Base-by-base conservation (phyloP, 92 coral and sea anemone species). In the Galaxea fascicularis region DNA sequence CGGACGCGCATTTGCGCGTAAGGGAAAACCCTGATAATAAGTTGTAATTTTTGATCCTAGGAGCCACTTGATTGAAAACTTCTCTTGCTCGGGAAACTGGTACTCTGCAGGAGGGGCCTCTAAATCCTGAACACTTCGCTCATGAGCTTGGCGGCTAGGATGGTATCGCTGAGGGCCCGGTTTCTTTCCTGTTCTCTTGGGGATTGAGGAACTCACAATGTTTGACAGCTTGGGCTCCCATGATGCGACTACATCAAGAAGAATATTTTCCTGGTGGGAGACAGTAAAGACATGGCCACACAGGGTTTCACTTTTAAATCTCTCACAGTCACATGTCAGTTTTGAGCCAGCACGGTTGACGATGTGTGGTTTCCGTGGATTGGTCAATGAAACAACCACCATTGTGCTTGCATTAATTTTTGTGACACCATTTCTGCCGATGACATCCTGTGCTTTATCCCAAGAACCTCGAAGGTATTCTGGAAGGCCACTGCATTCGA, bases 281-380 rank as follows among this genome's bases (percentile, higher is more conserved):
- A n/a, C n/a, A 31, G 91, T 70, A 80, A 87, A 21, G 22, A 69
- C 83, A 76, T 89, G 89, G 53, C 73, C 80, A 90, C 78, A 35
- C 58, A 78, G 82, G 59, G 77, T 74, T 65, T 86, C 78, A 31
- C 65, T 78, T 52, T 80, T 79, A 71, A 90, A 86, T 20, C 90
- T 59, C 74, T 79, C n/a, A n/a, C n/a, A n/a, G n/a, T n/a, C n/a
- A n/a, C n/a, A n/a, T n/a, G n/a, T n/a, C 74, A 74, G 35, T 29
- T 70, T 80, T 27, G 75, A 84, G 26, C 82, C 41, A 56, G 26
- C 51, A 60, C 6, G 30, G 67, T 60, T 73, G 60, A 87, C 85
- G 3, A 82, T 64, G 68, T 90, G 94, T 17, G 91, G 94, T 41
- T 76, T 65, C 30, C 65, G 57, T 4, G 94, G 91, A 77, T 71